Percentiles rank a stretch among this genome's conserved stretches.
phyloP scores from a whole-genome alignment of 2,113 vertebrate genomes.

The Leptobrachium leishanense region DNA sequence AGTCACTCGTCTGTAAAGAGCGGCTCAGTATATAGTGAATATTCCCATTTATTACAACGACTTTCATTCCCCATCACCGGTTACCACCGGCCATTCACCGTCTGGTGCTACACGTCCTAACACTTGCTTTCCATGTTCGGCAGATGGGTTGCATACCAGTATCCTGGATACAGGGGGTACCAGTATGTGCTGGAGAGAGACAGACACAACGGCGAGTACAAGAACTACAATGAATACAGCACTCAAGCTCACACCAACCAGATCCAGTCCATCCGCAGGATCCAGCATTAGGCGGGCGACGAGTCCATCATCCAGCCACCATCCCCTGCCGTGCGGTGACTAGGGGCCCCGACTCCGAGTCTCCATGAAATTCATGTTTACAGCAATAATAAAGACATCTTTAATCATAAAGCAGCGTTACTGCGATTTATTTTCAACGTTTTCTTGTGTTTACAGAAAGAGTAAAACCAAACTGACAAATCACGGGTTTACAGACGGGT shows the following conservation, averaged over 20 bases:
- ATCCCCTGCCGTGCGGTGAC: neutral
- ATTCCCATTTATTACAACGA: too few species aligned
- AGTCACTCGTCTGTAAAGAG: too few species aligned
- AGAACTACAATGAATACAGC: slow-evolving; percentile 89
- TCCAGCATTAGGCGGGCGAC: slow-evolving; percentile 78
- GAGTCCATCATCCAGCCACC: neutral
- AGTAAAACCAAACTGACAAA: too few species aligned
- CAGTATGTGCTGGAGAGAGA: slow-evolving; percentile 93
- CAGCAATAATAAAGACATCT: slow-evolving; percentile 31
- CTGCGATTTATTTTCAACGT: neutral
- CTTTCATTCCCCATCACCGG: neutral
- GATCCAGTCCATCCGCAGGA: slow-evolving; percentile 93
- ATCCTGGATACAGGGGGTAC: slow-evolving; percentile 94
- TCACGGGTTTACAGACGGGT: too few species aligned
- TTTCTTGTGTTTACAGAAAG: too few species aligned
- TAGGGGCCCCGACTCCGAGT: neutral
- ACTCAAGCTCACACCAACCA: slow-evolving; percentile 94
- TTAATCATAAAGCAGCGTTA: neutral
- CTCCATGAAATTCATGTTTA: neutral
- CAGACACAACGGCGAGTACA: slow-evolving; percentile 89
- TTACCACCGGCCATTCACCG: neutral
- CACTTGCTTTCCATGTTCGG: slow-evolving; percentile 29
- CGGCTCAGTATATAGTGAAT: too few species aligned
- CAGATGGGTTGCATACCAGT: slow-evolving; percentile 97
- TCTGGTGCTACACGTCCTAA: too few species aligned